Conservation (phyloP, 2,797 vertebrate species). For the Coranthus polyacanthus region DNA sequence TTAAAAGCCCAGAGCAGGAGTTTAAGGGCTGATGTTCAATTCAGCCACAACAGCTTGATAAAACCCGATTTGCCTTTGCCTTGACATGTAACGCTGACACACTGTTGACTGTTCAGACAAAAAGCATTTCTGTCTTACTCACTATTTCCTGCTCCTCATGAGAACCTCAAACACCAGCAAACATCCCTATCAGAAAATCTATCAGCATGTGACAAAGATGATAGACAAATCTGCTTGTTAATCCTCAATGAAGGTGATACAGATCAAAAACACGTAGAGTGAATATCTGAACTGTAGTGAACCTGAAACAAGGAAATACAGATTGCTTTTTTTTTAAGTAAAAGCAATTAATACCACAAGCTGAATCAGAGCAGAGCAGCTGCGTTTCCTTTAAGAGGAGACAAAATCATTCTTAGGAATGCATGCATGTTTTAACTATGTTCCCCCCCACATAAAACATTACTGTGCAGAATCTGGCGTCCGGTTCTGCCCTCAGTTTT, state of each 20-base stretch:
- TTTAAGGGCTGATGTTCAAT: not conserved
- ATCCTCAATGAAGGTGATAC: not conserved
- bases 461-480: not conserved
- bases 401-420: conserved; percentile 20
- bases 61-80: not conserved
- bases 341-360: not conserved
- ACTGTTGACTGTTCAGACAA: not conserved
- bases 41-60: not conserved
- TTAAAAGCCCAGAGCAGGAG: not conserved
- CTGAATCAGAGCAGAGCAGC: not conserved
- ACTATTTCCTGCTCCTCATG: not conserved
- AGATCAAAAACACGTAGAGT: fast-evolving
- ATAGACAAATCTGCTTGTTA: too few relatives aligned
- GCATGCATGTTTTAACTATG: conserved; percentile 32
- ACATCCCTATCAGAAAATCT: not conserved
- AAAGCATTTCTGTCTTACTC: not conserved
- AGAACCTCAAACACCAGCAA: not conserved
- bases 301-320: not conserved
- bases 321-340: not conserved
- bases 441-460: not conserved
- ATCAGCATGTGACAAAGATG: too few relatives aligned
- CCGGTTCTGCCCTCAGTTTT: too few relatives aligned
- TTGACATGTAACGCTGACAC: conserved; percentile 19
- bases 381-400: conserved; percentile 2
- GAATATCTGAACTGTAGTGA: not conserved